These are phyloP conservation scores for Bilobella aurantiaca DNA, from an alignment of 1,140 invertebrate genomes.

Conservation along the genomic window DNA sequence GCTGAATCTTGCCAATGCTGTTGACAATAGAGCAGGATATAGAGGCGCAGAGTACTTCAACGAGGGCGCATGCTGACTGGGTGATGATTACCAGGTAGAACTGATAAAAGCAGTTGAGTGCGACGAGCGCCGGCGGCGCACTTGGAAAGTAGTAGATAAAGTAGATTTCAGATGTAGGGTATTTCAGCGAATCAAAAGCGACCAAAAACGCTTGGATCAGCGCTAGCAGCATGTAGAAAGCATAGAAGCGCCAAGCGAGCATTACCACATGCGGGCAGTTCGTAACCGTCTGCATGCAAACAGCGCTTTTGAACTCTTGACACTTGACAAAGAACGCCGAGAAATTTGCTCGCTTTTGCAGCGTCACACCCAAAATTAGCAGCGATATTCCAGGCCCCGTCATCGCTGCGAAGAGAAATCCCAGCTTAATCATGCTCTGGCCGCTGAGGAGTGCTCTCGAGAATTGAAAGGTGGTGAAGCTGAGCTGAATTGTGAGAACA, in stretches of 20 bases:
- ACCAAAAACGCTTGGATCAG: neutral
- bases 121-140: neutral
- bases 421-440: conserved; percentile 9
- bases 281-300: conserved; percentile 8
- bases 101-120: conserved; percentile 21
- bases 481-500: conserved; percentile 7
- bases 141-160: conserved; percentile 11
- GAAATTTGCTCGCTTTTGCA: conserved; percentile 11
- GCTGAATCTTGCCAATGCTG: neutral
- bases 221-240: conserved; percentile 12
- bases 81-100: conserved; percentile 22
- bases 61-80: conserved; percentile 13
- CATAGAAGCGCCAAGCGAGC: neutral
- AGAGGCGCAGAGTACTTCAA: conserved; percentile 31
- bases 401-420: neutral
- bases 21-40: conserved; percentile 6
- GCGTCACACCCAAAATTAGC: conserved; percentile 2
- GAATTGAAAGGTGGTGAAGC: conserved; percentile 12
- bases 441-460: neutral
- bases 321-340: conserved; percentile 16
- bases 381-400: conserved; percentile 8
- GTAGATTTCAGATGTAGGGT: conserved; percentile 14
- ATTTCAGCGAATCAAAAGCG: neutral
- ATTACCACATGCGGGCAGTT: neutral
- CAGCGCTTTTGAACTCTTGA: neutral